phyloP scores from a whole-genome alignment of 2,113 vertebrate genomes.

The Marcusenius ussheri region DNA sequence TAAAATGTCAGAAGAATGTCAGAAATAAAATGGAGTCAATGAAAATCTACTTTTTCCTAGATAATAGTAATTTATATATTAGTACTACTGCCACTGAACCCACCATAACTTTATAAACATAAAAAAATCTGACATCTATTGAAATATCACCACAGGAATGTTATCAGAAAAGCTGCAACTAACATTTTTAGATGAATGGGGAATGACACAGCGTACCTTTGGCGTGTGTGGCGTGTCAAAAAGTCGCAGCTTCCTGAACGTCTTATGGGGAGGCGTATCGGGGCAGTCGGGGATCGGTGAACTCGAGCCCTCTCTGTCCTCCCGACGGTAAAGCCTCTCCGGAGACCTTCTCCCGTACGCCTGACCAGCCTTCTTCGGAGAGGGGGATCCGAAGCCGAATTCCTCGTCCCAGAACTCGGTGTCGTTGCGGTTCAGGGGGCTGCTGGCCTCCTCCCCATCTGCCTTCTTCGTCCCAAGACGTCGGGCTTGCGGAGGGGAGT shows the following conservation, averaged over 20 bases:
- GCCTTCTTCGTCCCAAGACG: constrained; percentile 49
- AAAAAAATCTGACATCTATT: background rate
- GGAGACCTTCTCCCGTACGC: constrained; percentile 48
- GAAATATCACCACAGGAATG: background rate
- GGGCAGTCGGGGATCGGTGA: constrained; percentile 77
- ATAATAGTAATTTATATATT: too few species aligned
- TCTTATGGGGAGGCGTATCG: constrained; percentile 90
- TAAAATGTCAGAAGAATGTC: background rate
- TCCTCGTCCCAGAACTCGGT: constrained; percentile 72
- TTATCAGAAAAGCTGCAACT: background rate
- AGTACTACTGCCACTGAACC: background rate
- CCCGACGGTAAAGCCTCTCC: constrained; percentile 31
- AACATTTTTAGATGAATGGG: background rate
- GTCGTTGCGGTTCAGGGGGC: constrained; percentile 40
- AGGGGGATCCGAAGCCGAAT: constrained; percentile 59
- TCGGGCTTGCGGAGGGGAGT: constrained; percentile 70
- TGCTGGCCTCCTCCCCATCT: constrained; percentile 17
- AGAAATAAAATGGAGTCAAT: background rate
- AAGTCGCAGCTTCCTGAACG: constrained; percentile 84
- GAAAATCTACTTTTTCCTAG: background rate
- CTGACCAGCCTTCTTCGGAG: constrained; percentile 59
- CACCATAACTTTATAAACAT: background rate
- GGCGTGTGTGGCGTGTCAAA: constrained; percentile 95
- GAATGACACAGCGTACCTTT: constrained; percentile 64
- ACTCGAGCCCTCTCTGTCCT: constrained; percentile 56